These are phyloP conservation scores for Cygnus olor DNA, from an alignment of 2,797 vertebrate genomes.

Conservation along the genomic window DNA sequence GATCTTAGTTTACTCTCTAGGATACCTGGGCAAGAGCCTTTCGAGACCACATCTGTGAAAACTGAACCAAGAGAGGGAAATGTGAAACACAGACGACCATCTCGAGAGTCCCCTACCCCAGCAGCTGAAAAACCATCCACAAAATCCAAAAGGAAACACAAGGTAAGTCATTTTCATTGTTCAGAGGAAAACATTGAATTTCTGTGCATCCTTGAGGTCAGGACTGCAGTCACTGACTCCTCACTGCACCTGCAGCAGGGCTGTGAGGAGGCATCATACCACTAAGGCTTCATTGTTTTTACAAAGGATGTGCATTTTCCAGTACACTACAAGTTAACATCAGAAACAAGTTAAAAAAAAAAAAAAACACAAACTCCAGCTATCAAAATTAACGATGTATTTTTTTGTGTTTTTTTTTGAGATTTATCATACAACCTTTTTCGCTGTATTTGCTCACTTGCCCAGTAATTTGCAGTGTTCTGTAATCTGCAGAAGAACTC, in stretches of 20 bases:
- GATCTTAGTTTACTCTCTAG: conserved; percentile 89
- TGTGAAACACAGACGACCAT: conserved; percentile 86
- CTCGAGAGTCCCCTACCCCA: conserved; percentile 79
- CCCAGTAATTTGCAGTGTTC: background rate
- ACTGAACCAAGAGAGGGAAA: conserved; percentile 81
- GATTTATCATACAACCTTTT: background rate
- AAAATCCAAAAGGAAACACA: conserved; percentile 95
- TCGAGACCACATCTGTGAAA: conserved; percentile 76
- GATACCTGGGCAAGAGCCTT: conserved; percentile 85
- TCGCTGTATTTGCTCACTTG: background rate
- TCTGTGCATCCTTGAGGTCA: background rate
- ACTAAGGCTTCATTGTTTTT: background rate
- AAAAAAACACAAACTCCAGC: background rate
- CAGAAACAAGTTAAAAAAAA: background rate
- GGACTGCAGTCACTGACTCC: background rate
- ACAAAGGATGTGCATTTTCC: background rate
- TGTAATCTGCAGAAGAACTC: background rate
- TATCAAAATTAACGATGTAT: background rate
- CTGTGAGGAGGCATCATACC: background rate
- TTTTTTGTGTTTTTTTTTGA: background rate
- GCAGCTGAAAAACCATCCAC: conserved; percentile 84
- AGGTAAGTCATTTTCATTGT: conserved; percentile 78
- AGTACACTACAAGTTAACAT: background rate
- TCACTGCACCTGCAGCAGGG: background rate
- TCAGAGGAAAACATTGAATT: background rate